phyloP scores from a whole-genome alignment of 2,797 vertebrate genomes.

The Brotogeris chrysoptera region DNA sequence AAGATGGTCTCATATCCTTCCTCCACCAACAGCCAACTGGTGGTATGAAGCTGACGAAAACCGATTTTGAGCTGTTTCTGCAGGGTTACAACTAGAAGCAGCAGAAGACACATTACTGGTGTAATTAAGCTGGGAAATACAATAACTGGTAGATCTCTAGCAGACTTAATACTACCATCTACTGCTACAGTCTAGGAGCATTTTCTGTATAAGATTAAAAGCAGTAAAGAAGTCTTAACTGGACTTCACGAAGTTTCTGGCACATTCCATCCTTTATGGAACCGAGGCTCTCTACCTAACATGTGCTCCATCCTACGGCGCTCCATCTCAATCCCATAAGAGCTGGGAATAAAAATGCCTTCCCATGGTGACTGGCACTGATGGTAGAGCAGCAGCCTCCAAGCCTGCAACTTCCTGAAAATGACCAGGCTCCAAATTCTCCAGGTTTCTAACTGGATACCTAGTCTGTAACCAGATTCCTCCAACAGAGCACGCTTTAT shows the following conservation, averaged over 20 bases:
- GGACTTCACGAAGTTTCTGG: not conserved
- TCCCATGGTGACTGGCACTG: not conserved
- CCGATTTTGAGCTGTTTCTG: not conserved
- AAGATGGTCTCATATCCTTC: not conserved
- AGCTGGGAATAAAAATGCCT: not conserved
- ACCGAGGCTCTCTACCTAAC: not conserved
- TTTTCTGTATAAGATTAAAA: not conserved
- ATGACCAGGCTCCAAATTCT: not conserved
- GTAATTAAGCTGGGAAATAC: not conserved
- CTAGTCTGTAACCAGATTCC: not conserved
- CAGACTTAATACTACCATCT: not conserved
- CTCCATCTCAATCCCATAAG: not conserved
- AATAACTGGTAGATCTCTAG: not conserved
- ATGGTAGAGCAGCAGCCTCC: not conserved
- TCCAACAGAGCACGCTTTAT: not conserved
- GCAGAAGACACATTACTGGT: fast-evolving
- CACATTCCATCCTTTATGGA: not conserved
- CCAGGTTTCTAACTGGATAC: not conserved
- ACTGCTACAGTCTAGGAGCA: not conserved
- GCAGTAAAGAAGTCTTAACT: not conserved
- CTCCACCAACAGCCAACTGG: not conserved
- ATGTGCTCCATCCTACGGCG: not conserved
- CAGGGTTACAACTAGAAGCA: not conserved
- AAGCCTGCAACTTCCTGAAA: not conserved
- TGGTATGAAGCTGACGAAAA: not conserved